Percentiles rank a stretch among this genome's conserved stretches.
phyloP scores from a whole-genome alignment of 1,140 invertebrate species.

The Charaxes varanes region DNA sequence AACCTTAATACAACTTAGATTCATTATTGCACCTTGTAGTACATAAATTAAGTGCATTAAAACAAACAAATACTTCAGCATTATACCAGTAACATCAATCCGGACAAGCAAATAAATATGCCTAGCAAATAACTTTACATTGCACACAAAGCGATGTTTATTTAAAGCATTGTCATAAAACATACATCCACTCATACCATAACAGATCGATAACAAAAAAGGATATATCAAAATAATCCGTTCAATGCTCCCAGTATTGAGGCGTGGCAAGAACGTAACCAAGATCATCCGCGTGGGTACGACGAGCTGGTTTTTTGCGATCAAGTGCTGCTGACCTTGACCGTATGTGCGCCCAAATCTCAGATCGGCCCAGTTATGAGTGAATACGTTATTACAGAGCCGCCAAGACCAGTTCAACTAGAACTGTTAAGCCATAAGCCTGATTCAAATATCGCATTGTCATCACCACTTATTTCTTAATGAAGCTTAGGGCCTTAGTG shows the following conservation, averaged over 20 bases:
- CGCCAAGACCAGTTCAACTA: slow-evolving; percentile 3
- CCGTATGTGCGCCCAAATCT: slow-evolving; percentile 29
- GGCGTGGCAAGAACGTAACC: slow-evolving; percentile 16
- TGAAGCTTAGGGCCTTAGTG: no score
- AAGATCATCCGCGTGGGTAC: slow-evolving; percentile 20
- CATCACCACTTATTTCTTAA: no score
- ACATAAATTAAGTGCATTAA: no score
- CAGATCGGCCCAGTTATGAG: slow-evolving; percentile 22
- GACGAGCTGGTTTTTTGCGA: slow-evolving; percentile 60
- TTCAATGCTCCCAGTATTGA: slow-evolving; percentile 27
- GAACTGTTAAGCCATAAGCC: neutral
- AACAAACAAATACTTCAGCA: no score
- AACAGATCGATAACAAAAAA: slow-evolving; percentile 7
- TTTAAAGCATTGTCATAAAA: no score
- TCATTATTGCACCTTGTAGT: no score
- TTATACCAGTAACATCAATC: no score
- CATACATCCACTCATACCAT: no score
- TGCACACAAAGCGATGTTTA: no score
- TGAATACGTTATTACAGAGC: slow-evolving; percentile 15
- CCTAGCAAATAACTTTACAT: no score
- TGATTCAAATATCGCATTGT: slow-evolving; percentile 4
- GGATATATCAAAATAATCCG: slow-evolving; percentile 24
- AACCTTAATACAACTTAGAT: no score
- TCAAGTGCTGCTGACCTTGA: slow-evolving; percentile 56
- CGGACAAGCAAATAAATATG: no score